phyloP scores from a whole-genome alignment of 2,797 vertebrate species.

The Galaxias olidus region DNA sequence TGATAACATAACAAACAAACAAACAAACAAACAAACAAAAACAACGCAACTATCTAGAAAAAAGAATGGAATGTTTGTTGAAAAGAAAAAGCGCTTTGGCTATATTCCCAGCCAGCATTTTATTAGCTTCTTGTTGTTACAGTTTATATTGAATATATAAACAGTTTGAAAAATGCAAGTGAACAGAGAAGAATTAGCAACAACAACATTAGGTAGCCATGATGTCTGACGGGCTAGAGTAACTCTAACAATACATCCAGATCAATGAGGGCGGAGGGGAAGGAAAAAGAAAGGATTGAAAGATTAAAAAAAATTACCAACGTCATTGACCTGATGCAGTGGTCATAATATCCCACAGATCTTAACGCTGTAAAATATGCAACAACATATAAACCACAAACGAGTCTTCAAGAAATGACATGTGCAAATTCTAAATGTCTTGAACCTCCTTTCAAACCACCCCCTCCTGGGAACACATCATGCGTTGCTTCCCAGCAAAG shows the following conservation, averaged over 20 bases:
- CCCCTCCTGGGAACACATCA: slow-evolving; percentile 30
- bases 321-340: slow-evolving; percentile 94
- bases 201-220: slow-evolving; percentile 54
- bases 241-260: slow-evolving; percentile 60
- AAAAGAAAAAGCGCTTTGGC: slow-evolving; percentile 26
- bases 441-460: slow-evolving; percentile 51
- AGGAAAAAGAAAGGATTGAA: slow-evolving; percentile 89
- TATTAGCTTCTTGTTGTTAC: slow-evolving; percentile 22
- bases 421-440: slow-evolving; percentile 70
- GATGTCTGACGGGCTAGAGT: slow-evolving; percentile 34
- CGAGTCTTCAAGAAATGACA: slow-evolving; percentile 83
- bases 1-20: neutral
- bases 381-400: slow-evolving; percentile 95
- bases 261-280: slow-evolving; percentile 81
- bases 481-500: slow-evolving; percentile 41
- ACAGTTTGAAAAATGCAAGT: slow-evolving; percentile 53
- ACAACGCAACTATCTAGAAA: slow-evolving; percentile 23
- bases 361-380: slow-evolving; percentile 99
- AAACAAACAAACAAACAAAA: slow-evolving; percentile 1
- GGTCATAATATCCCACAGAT: slow-evolving; percentile 99
- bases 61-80: slow-evolving; percentile 40
- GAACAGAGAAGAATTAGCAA: slow-evolving; percentile 22
- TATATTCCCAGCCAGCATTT: slow-evolving; percentile 16
- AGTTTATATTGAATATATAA: slow-evolving; percentile 62
- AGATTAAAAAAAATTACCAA: slow-evolving; percentile 89